Conservation (phyloP, 2,113 vertebrate genomes). For the Bucco capensis region DNA sequence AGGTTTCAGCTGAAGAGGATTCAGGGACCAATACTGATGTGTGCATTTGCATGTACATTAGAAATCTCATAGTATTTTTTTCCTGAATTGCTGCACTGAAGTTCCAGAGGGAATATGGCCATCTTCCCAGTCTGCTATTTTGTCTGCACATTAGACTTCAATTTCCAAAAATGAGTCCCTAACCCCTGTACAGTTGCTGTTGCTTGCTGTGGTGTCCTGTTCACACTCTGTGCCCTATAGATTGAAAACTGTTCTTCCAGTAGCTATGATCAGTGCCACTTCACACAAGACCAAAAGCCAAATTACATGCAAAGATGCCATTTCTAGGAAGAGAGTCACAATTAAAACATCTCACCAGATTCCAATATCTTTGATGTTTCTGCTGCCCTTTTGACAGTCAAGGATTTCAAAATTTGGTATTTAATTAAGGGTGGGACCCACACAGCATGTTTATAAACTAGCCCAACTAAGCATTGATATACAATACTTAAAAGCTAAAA, state of each 20-base stretch:
- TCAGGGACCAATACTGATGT: not conserved
- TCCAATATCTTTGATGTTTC: not conserved
- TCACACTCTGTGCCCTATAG: not conserved
- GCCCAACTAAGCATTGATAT: not conserved
- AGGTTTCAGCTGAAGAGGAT: slow-evolving; percentile 20
- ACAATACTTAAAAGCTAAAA: not conserved
- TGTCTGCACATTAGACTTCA: not conserved
- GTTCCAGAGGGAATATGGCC: not conserved
- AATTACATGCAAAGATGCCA: not conserved
- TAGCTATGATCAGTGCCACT: not conserved
- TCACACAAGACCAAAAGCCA: not conserved
- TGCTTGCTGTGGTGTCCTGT: not conserved
- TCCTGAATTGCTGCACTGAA: not conserved
- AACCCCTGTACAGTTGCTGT: not conserved
- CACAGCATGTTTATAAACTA: not conserved
- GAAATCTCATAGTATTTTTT: not conserved
- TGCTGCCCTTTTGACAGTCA: not conserved
- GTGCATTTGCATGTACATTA: not conserved
- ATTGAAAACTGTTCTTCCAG: not conserved
- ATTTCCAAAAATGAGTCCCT: not conserved
- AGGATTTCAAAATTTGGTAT: not conserved
- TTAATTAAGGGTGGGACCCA: not conserved
- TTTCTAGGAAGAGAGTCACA: not conserved
- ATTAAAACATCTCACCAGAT: not conserved
- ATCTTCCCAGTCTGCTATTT: not conserved